Conservation (phyloP, 2,797 vertebrate species). For the Centroberyx gerrardi region DNA sequence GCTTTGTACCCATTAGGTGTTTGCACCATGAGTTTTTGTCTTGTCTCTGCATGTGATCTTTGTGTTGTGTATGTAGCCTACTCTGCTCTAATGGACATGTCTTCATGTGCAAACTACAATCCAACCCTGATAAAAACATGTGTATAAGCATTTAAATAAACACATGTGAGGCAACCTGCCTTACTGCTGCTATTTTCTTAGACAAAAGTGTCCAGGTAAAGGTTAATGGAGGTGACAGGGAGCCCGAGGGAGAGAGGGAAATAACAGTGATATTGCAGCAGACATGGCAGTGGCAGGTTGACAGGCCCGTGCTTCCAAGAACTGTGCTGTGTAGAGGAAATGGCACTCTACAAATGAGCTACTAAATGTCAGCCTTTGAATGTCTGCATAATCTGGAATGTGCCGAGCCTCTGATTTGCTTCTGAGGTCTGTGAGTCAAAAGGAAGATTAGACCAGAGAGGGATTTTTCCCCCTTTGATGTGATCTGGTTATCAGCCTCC, state of each 20-base stretch:
- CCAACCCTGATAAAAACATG: background rate
- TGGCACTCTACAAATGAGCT: constrained; percentile 68
- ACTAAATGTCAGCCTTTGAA: constrained; percentile 82
- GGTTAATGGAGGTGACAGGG: constrained; percentile 73
- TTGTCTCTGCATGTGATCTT: background rate
- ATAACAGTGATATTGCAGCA: constrained; percentile 55
- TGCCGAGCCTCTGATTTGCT: constrained; percentile 70
- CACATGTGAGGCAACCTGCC: constrained; percentile 29
- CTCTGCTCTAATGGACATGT: background rate
- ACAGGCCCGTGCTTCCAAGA: constrained; percentile 63
- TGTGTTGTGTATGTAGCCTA: background rate
- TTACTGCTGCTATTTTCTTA: constrained; percentile 32
- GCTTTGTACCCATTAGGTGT: too few species aligned
- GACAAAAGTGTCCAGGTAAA: constrained; percentile 67
- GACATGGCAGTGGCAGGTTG: constrained; percentile 69
- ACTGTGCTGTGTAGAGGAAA: constrained; percentile 46
- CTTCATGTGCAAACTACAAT: background rate
- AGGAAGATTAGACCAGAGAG: constrained; percentile 62
- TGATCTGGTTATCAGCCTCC: constrained; percentile 68
- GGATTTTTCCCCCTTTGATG: constrained; percentile 62
- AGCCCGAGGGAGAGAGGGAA: constrained; percentile 38
- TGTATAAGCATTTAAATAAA: constrained; percentile 51
- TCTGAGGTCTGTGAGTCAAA: constrained; percentile 71
- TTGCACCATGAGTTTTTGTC: too few species aligned
- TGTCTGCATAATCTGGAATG: constrained; percentile 65